A percentile compares a stretch with the other conserved stretches of the same genome.
Evolutionary conservation across 2,797 vertebrate species (phyloP).

Genomic region (Heliangelus exortis): DNA sequence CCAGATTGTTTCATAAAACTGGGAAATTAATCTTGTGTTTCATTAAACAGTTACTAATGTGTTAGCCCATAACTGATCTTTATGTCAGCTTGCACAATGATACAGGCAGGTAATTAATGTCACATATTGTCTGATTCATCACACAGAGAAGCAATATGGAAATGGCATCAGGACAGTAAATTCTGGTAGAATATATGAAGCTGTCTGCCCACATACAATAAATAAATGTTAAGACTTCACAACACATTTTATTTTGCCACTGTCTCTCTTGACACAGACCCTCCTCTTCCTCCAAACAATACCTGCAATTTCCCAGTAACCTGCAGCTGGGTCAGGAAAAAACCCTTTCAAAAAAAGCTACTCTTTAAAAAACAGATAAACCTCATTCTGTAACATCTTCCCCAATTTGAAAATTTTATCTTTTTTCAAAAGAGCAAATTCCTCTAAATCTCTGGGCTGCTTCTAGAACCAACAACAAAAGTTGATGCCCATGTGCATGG

Average conservation of each 20-base stretch:
- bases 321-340: neutral
- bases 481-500: neutral
- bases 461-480: neutral
- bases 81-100: neutral
- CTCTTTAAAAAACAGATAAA: neutral
- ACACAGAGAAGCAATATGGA: neutral
- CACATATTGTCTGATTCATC: neutral
- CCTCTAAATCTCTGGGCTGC: neutral
- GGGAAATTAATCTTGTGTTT: neutral
- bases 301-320: neutral
- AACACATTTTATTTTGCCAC: neutral
- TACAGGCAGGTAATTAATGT: conserved; percentile 4
- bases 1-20: neutral
- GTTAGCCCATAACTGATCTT: neutral
- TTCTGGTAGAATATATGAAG: neutral
- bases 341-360: neutral
- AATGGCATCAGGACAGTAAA: neutral
- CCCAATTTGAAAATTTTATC: neutral
- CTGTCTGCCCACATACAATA: neutral
- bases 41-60: neutral
- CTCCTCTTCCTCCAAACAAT: neutral
- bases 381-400: neutral
- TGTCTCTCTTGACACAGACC: neutral
- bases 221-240: conserved; percentile 19
- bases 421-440: neutral